Evolutionary conservation across 2,113 vertebrate genomes (phyloP).

Genomic region (Centropus unirufus): DNA sequence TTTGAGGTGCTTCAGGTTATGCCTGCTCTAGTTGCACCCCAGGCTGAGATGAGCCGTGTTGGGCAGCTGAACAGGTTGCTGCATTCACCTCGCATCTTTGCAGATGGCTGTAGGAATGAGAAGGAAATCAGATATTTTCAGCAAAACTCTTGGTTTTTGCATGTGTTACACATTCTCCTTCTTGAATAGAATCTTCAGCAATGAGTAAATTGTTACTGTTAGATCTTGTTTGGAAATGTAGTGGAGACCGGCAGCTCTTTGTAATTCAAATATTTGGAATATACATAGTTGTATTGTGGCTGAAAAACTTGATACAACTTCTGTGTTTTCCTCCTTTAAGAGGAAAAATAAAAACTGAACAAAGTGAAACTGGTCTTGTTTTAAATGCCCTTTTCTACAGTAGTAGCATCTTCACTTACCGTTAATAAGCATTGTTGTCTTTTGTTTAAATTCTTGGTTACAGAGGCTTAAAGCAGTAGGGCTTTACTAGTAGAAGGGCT

Average conservation of each 20-base stretch:
- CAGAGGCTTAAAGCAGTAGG: conserved; percentile 20
- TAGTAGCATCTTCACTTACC: background rate
- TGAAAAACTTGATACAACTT: background rate
- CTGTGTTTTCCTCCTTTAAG: background rate
- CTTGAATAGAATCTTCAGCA: background rate
- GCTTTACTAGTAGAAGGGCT: conserved; percentile 29
- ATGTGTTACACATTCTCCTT: background rate
- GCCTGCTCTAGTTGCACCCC: background rate
- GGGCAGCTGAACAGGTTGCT: background rate
- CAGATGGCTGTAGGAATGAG: background rate
- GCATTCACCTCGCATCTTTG: background rate
- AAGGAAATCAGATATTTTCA: background rate
- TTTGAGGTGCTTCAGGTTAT: background rate
- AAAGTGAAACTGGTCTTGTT: background rate
- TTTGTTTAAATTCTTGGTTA: conserved; percentile 52
- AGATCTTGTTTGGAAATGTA: background rate
- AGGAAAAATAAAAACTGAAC: background rate
- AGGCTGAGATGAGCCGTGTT: background rate
- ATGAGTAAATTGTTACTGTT: background rate
- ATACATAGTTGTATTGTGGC: background rate
- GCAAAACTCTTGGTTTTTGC: background rate
- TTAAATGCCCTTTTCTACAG: background rate
- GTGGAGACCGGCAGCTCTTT: background rate
- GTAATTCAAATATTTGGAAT: background rate
- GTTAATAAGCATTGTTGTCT: conserved; percentile 29